Evolutionary conservation across 2,797 vertebrate genomes (phyloP), one percentile per base, ranked within the genome.

Genomic region (Bovichtus diacanthus): DNA sequence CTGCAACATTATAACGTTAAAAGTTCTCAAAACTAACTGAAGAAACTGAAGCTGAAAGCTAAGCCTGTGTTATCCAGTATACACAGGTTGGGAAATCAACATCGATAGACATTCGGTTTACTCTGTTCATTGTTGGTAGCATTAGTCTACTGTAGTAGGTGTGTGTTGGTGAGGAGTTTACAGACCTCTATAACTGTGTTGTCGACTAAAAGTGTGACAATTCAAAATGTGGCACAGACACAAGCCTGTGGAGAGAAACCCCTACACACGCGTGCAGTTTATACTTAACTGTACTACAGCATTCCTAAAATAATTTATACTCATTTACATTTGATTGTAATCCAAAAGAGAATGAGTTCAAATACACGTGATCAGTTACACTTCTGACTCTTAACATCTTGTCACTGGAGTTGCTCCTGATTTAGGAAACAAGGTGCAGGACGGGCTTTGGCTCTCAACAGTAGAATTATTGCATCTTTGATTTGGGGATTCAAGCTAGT

Each of bases 291-390:
- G 36, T 34, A 78, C 51, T 16, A 43, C 10, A 56, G 76, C 44
- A 34, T 34, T 44, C 60, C 62, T 53, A 15, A 44, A 46, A 61
- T 4, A 72, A 65, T 69, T 43, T 67, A 49, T 60, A 69, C 70
- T 72, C 19, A 70, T 82, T 69, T 80, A 83, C 66, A 83, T 59
- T 60, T 76, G 77, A 88, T 80, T 83, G 78, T 50, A 64, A 63
- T 74, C 62, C 54, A 76, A 47, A 54, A 67, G 34, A 58, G 21
- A 61, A 69, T 23, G 21, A 66, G 46, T 80, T 44, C 3, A 54
- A 46, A 56, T 25, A 65, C 36, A 67, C 66, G 29, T 44, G 5
- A 77, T 73, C 46, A 31, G 29, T 49, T 43, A n/a, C 38, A 62
- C 8, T 34, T 66, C 39, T 50, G 55, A 67, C n/a, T 41, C 29